Evolutionary conservation across 2,888 invertebrate species (phyloP).

Genomic region (Meghimatium bilineatum): DNA sequence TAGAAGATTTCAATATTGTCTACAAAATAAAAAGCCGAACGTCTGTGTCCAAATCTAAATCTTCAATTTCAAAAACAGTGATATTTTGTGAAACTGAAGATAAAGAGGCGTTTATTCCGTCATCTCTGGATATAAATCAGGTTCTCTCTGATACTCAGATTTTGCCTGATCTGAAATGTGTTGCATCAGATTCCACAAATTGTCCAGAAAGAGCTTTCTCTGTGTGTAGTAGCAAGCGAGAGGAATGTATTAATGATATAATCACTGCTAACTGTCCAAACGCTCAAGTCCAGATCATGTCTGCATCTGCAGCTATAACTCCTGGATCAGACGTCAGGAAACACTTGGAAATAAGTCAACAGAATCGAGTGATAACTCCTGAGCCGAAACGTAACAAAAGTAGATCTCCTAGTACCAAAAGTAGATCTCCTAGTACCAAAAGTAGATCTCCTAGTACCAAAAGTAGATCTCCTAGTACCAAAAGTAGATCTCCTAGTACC

Average conservation of each 20-base stretch:
- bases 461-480: no score
- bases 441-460: no score
- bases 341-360: not conserved
- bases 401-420: no score
- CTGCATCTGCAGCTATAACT: not conserved
- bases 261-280: not conserved
- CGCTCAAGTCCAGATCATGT: not conserved
- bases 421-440: not conserved
- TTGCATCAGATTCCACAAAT: not conserved
- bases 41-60: not conserved
- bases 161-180: no score
- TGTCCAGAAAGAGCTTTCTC: not conserved
- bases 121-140: not conserved
- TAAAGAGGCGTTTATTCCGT: not conserved
- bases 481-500: no score
- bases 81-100: not conserved
- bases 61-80: not conserved
- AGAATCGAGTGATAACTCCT: no score
- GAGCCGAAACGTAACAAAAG: no score
- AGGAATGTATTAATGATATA: not conserved
- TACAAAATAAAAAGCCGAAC: constrained; percentile 12
- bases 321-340: not conserved
- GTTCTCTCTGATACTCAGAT: no score
- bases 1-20: not conserved
- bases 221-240: not conserved